These are phyloP conservation scores for Epizoanthus fatuus DNA, from an alignment of 92 coral and sea anemone genomes.

Conservation along the genomic window DNA sequence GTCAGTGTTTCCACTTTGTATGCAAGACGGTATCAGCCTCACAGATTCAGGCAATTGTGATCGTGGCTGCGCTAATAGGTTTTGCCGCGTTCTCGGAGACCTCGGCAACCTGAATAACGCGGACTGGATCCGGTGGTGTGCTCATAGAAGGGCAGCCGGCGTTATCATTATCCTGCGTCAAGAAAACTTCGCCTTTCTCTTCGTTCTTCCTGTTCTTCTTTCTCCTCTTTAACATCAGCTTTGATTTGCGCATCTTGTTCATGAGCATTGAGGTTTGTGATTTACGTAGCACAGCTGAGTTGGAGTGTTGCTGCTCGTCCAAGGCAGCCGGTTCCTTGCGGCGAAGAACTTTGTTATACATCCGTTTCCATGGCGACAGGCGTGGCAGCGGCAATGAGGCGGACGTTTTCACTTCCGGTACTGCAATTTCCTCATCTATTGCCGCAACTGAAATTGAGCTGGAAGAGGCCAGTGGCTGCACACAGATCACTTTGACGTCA, in stretches of 20 bases:
- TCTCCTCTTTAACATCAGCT: neutral
- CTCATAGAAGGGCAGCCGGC: too few species aligned
- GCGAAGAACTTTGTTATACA: neutral
- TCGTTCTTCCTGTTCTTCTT: neutral
- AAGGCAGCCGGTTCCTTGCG: neutral
- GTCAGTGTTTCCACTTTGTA: too few species aligned
- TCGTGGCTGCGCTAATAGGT: too few species aligned
- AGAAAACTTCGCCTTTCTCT: neutral
- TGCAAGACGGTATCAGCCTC: too few species aligned
- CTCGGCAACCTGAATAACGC: too few species aligned
- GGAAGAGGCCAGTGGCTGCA: neutral
- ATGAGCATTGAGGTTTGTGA: neutral
- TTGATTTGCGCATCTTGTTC: neutral
- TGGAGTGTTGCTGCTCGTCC: neutral
- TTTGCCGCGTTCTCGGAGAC: too few species aligned
- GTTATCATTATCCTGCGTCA: too few species aligned
- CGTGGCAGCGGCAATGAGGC: neutral
- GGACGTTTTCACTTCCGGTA: neutral
- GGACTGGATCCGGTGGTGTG: too few species aligned
- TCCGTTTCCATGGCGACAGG: too few species aligned
- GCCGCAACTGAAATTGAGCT: neutral
- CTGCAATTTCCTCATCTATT: too few species aligned
- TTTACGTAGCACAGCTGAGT: neutral
- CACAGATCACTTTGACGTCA: neutral
- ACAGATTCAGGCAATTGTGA: too few species aligned